Evolutionary conservation across 1,140 invertebrate species (phyloP).

Genomic region (Andricus grossulariae): DNA sequence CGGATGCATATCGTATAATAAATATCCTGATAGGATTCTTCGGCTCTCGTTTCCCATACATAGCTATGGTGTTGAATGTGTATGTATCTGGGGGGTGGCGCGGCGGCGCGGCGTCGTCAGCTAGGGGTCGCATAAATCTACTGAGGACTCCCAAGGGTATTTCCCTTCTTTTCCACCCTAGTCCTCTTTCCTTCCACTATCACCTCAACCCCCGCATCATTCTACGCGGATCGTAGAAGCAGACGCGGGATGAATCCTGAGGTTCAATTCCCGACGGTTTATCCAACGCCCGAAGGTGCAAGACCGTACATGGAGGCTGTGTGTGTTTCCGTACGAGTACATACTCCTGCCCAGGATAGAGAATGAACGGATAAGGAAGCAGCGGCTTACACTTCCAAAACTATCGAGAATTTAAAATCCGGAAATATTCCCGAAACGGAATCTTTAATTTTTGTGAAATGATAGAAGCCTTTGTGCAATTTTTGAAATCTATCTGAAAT

Average conservation of each 20-base stretch:
- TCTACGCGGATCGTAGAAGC: conserved; percentile 32
- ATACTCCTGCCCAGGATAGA: background rate
- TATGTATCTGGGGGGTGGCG: conserved; percentile 37
- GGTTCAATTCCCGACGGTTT: conserved; percentile 71
- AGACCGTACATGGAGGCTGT: background rate
- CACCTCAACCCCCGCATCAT: conserved; percentile 44
- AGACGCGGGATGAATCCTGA: conserved; percentile 69
- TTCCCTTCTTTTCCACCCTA: conserved; percentile 64
- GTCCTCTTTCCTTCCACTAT: conserved; percentile 44
- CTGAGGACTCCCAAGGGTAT: conserved; percentile 72
- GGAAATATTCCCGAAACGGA: no score
- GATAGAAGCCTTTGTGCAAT: no score
- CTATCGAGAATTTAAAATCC: no score
- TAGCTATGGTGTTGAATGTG: conserved; percentile 48
- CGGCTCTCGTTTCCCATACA: conserved; percentile 40
- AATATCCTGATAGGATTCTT: conserved; percentile 67
- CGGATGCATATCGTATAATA: conserved; percentile 70
- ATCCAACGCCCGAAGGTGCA: conserved; percentile 59
- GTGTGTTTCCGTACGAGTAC: background rate
- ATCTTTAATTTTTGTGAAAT: no score
- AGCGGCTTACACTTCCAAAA: background rate
- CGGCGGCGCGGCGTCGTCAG: conserved; percentile 58
- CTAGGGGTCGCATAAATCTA: conserved; percentile 72
- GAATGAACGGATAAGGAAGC: conserved; percentile 13
- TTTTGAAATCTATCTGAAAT: no score